phyloP scores from a whole-genome alignment of 2,888 invertebrate species.

The Ochropleura leucogaster region DNA sequence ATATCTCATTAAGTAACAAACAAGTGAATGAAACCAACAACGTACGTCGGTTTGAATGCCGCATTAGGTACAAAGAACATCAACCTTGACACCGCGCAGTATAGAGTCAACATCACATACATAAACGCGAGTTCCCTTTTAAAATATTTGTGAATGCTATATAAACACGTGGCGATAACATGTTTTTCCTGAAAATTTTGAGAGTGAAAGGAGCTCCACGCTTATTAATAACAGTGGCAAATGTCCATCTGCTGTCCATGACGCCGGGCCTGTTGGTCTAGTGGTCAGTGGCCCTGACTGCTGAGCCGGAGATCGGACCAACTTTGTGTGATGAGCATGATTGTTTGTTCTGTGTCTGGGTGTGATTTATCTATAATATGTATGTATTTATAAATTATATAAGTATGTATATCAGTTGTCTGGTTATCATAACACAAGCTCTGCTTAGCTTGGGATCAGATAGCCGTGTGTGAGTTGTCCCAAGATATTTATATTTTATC shows the following conservation, averaged over 20 bases:
- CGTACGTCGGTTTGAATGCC: slow-evolving; percentile 1
- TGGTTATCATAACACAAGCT: too few relatives aligned
- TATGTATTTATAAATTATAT: too few relatives aligned
- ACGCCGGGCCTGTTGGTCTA: too few relatives aligned
- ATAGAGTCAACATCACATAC: slow-evolving; percentile 43
- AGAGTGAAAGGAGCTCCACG: not conserved
- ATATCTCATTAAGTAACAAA: not conserved
- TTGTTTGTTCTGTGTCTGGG: too few relatives aligned
- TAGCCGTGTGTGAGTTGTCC: too few relatives aligned
- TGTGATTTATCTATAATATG: too few relatives aligned
- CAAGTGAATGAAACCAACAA: slow-evolving; percentile 19
- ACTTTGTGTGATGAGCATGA: too few relatives aligned
- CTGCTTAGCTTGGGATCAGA: too few relatives aligned
- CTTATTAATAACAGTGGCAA: not conserved
- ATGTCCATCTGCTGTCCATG: not conserved
- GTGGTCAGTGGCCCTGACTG: too few relatives aligned
- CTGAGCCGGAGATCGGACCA: too few relatives aligned
- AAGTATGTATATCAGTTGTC: too few relatives aligned
- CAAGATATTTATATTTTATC: too few relatives aligned
- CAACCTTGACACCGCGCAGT: slow-evolving; percentile 51
- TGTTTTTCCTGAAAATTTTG: slow-evolving; percentile 2
- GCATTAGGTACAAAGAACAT: slow-evolving; percentile 42
- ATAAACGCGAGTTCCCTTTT: slow-evolving; percentile 32
- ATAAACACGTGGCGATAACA: slow-evolving; percentile 38
- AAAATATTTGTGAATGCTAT: slow-evolving; percentile 36